These are phyloP conservation scores for Malthinus flaveolus DNA, from an alignment of 2,888 invertebrate species.

Conservation along the genomic window DNA sequence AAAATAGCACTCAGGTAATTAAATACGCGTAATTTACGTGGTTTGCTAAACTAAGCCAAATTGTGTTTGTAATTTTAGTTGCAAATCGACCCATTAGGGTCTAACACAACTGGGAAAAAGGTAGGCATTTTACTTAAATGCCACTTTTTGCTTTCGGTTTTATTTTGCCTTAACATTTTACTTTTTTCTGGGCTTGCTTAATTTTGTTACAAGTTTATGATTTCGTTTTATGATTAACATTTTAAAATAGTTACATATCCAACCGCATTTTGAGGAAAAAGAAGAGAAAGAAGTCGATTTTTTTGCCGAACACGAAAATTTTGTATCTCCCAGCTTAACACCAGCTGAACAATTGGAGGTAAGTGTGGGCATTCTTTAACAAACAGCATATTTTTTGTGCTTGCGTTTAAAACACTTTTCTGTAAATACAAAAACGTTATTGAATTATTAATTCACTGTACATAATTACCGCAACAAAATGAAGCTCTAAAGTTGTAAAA, in stretches of 20 bases:
- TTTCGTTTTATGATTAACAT: slow-evolving; percentile 11
- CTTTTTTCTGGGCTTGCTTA: not conserved
- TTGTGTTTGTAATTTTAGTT: slow-evolving; percentile 39
- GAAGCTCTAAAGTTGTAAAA: too few species aligned
- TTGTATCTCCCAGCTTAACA: slow-evolving; percentile 2
- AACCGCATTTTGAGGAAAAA: slow-evolving; percentile 58
- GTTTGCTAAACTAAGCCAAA: not conserved
- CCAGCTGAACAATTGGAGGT: slow-evolving; percentile 12
- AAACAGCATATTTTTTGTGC: not conserved
- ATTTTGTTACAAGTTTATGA: not conserved
- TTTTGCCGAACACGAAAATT: slow-evolving; percentile 77
- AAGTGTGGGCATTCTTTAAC: not conserved
- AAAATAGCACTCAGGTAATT: slow-evolving; percentile 82
- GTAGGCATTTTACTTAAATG: slow-evolving; percentile 38
- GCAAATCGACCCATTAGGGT: slow-evolving; percentile 35
- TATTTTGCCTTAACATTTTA: not conserved
- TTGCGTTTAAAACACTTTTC: too few species aligned
- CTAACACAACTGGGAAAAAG: slow-evolving; percentile 40
- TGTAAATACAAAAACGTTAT: too few species aligned
- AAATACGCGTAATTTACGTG: not conserved
- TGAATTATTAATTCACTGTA: too few species aligned
- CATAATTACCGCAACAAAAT: too few species aligned
- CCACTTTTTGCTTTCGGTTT: slow-evolving; percentile 7
- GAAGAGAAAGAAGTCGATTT: slow-evolving; percentile 83
- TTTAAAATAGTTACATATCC: slow-evolving; percentile 21